Evolutionary conservation across 2,888 invertebrate genomes (phyloP).

Genomic region (Agriopis marginaria): DNA sequence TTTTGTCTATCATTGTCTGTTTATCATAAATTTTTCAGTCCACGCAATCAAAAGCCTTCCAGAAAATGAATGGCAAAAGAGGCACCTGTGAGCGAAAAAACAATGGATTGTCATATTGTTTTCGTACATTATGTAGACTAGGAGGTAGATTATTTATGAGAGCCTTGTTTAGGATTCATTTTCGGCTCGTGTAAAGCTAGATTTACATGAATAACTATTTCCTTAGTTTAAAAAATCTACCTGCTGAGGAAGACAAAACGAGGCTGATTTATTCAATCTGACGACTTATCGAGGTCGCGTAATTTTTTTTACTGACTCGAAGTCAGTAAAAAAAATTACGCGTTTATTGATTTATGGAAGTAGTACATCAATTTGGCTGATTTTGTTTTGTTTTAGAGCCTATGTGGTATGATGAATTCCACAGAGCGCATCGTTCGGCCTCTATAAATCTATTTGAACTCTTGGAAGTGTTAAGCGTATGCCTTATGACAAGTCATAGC

Average conservation of each 20-base stretch:
- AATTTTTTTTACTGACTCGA: slow-evolving; percentile 50
- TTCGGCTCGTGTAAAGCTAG: slow-evolving; percentile 80
- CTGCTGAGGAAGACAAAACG: slow-evolving; percentile 79
- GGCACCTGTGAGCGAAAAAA: slow-evolving; percentile 42
- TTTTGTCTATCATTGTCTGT: slow-evolving; percentile 15
- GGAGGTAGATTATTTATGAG: slow-evolving; percentile 77
- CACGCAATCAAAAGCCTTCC: slow-evolving; percentile 32
- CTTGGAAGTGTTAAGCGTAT: slow-evolving; percentile 37
- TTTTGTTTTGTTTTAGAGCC: slow-evolving; percentile 66
- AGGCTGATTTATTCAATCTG: slow-evolving; percentile 76
- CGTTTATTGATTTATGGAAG: too few relatives aligned
- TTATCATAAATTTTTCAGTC: slow-evolving; percentile 19
- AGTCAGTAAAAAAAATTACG: too few relatives aligned
- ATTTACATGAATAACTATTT: slow-evolving; percentile 83
- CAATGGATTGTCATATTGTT: slow-evolving; percentile 56
- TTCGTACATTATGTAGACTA: slow-evolving; percentile 56
- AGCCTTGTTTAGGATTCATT: slow-evolving; percentile 77
- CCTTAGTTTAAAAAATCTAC: slow-evolving; percentile 76
- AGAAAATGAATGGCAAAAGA: slow-evolving; percentile 39
- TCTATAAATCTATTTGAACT: not conserved
- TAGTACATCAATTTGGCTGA: too few relatives aligned
- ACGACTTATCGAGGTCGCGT: slow-evolving; percentile 71
- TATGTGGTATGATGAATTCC: slow-evolving; percentile 57
- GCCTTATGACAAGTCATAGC: slow-evolving; percentile 69
- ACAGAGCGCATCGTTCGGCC: not conserved